Percentiles rank a stretch among this genome's conserved stretches.
These are phyloP conservation scores for Cinclus cinclus DNA, from an alignment of 2,113 vertebrate genomes.

Conservation along the genomic window DNA sequence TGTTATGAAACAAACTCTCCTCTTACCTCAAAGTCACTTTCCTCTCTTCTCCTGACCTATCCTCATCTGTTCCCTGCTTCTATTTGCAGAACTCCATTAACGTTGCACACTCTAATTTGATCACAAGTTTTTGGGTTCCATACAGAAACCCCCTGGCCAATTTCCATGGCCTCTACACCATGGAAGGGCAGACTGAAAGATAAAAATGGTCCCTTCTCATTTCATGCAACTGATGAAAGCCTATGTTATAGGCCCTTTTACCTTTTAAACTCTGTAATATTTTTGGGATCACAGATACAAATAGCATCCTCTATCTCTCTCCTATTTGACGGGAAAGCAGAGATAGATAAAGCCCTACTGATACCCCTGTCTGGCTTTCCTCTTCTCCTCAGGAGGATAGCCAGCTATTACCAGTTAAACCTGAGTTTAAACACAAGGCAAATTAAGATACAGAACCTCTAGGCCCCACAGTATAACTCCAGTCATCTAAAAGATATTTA, in stretches of 20 bases:
- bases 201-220: not conserved
- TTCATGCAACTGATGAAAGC: not conserved
- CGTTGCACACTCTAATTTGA: not conserved
- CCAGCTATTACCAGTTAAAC: not conserved
- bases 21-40: conserved; percentile 50
- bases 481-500: not conserved
- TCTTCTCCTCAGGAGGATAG: not conserved
- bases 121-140: conserved; percentile 34
- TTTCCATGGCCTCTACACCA: conserved; percentile 22
- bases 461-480: not conserved
- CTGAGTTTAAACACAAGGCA: not conserved
- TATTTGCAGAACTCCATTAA: conserved; percentile 71
- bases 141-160: not conserved
- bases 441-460: not conserved
- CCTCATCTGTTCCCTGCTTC: conserved; percentile 55
- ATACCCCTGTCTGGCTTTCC: not conserved
- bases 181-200: not conserved
- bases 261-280: not conserved
- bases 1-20: conserved; percentile 66
- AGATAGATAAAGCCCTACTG: not conserved
- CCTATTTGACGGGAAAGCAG: not conserved
- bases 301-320: not conserved
- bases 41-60: conserved; percentile 59
- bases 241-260: not conserved
- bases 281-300: not conserved